Evolutionary conservation across 2,797 vertebrate genomes (phyloP), one percentile per base, ranked within the genome.

Genomic region (Chromobotia macracanthus): DNA sequence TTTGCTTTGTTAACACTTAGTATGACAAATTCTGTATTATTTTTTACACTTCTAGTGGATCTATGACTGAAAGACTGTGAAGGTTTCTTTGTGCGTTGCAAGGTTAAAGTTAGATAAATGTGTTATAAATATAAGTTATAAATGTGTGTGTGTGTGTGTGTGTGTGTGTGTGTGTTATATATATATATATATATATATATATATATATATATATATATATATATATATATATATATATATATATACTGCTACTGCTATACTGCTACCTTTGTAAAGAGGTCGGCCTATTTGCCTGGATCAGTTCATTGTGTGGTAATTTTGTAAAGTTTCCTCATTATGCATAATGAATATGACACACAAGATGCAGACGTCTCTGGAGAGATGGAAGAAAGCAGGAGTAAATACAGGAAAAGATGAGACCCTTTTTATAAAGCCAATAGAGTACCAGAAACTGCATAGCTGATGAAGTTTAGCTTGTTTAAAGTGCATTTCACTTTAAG

Each of bases 401-500:
- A 83, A 81, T 83, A 50, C 67, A 25, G 70, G 23, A 48, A 80
- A 73, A 76, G 65, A 82, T 71, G 66, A 86, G 75, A 53, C 67
- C 73, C 80, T 78, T 83, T 60, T 63, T 70, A 63, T 67, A 44
- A 72, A 74, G n/a, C 86, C 90, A 87, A 87, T 87, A 90, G 87
- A 83, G 86, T 83, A 64, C 89, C 82, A 86, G 77, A 78, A 80
- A 87, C 86, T 85, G 86, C 85, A 89, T 85, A 86, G 81, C 79
- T 85, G 79, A 89, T 87, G 86, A 86, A 53, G 11, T 28, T 73
- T 48, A 82, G 84, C 79, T 58, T 65, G 75, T 58, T 87, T 87
- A 86, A 83, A 89, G 89, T 89, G 88, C 86, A 86, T 90, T 89
- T 89, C 82, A 87, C 87, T 87, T 82, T 31, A 25, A 82, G 82